Evolutionary conservation across 64 coral and sea anemone species (phyloP), one percentile per base, ranked within the genome.

Genomic region (Stichodactyla helianthus): DNA sequence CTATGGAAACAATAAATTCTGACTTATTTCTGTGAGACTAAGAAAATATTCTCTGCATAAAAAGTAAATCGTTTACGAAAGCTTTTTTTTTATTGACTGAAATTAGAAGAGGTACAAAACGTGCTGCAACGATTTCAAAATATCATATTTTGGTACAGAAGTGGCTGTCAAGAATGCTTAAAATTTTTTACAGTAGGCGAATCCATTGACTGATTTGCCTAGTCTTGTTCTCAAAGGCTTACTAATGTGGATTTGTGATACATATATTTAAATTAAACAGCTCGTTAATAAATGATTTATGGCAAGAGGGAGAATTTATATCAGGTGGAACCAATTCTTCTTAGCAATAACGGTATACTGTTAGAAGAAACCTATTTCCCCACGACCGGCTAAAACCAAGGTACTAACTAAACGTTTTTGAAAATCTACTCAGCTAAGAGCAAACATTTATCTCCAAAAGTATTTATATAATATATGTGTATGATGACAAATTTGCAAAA

Each of bases 261-360:
- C 68, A 74, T 31, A 74, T 74, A 31, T 74, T 74, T 35, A 74
- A 74, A 74, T 74, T 31, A 74, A 74, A 74, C 68, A 74, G 27
- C 4, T 74, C 68, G 27, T 74, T 74, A 10, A 74, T 74, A 74
- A 74, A 74, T 74, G 26, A 74, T 74, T 74, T 27, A 74, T 27
- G 25, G 5, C 4, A 74, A 74, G 26, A 44, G 10, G 8, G n/a
- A 74, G 25, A 74, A 28, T 35, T 31, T 74, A 74, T 25, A 74
- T 31, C 22, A 31, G 12, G 23, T 74, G 22, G 12, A 13, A 26
- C 26, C 26, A 59, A 59, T 10, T 74, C 25, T 74, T 0, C 23
- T 11, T 0, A 74, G 10, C 7, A 35, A 65, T 7, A n/a, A 44
- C 55, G 0, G 55, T 58, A 58, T 58, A 9, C 8, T 15, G 55